phyloP scores from a whole-genome alignment of 2,113 vertebrate species.

The Delphinapterus leucas region DNA sequence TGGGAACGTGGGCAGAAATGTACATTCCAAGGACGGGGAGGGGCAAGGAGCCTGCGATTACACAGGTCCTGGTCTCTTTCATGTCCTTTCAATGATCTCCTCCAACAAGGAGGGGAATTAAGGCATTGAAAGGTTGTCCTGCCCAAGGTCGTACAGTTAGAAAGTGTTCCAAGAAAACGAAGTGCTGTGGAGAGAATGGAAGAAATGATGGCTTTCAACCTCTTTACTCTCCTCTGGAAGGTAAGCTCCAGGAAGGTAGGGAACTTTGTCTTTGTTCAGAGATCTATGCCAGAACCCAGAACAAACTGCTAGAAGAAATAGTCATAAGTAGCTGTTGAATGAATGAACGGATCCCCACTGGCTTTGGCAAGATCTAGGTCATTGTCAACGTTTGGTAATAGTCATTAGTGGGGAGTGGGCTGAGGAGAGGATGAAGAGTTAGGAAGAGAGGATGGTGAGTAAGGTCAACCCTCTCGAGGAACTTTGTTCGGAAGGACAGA shows the following conservation, averaged over 20 bases:
- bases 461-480: neutral
- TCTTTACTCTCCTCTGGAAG: neutral
- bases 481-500: neutral
- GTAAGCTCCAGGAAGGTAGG: neutral
- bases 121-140: neutral
- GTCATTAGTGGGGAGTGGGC: too few species aligned
- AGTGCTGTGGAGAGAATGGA: neutral
- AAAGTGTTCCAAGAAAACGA: neutral
- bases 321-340: neutral
- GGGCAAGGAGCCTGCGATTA: rapidly evolving
- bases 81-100: neutral
- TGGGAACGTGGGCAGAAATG: neutral
- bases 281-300: neutral
- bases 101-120: neutral
- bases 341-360: neutral
- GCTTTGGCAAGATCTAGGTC: neutral
- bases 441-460: neutral
- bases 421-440: neutral
- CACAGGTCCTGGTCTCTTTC: neutral
- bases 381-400: neutral
- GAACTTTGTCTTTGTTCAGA: neutral
- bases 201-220: neutral
- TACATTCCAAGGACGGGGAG: neutral
- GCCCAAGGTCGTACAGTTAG: too few species aligned
- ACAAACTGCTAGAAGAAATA: neutral